A percentile compares a stretch with the other conserved stretches of the same genome.
These are phyloP conservation scores for Sapajus apella DNA, from an alignment of 2,113 vertebrate species.

Conservation along the genomic window DNA sequence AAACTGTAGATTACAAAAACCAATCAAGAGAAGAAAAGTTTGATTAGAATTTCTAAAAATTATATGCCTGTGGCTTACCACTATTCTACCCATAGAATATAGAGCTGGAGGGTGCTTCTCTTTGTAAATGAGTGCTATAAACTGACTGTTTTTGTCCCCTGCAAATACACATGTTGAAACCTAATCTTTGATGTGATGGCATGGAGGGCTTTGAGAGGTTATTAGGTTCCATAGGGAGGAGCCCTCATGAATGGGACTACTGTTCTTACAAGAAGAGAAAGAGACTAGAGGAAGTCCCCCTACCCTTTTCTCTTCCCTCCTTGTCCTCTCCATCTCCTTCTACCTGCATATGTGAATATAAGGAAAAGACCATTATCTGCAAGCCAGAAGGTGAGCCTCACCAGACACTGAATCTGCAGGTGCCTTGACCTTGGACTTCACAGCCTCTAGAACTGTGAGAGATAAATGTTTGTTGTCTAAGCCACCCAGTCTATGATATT, in stretches of 20 bases:
- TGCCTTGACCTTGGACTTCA: background rate
- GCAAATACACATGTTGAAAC: background rate
- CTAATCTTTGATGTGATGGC: too few relatives aligned
- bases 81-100: background rate
- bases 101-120: background rate
- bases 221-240: background rate
- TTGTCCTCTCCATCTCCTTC: too few relatives aligned
- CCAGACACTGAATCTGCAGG: background rate
- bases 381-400: background rate
- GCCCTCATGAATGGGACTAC: too few relatives aligned
- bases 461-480: background rate
- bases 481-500: background rate
- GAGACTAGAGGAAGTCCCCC: background rate
- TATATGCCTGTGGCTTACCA: background rate
- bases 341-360: background rate
- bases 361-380: background rate
- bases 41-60: background rate
- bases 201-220: background rate
- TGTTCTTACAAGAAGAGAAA: background rate
- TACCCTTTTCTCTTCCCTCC: background rate
- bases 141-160: background rate
- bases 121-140: background rate
- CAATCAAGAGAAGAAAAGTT: background rate
- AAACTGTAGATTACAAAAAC: background rate
- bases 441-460: background rate